These are phyloP conservation scores for Macrobrachium rosenbergii DNA, from an alignment of 1,140 invertebrate species.

Conservation along the genomic window DNA sequence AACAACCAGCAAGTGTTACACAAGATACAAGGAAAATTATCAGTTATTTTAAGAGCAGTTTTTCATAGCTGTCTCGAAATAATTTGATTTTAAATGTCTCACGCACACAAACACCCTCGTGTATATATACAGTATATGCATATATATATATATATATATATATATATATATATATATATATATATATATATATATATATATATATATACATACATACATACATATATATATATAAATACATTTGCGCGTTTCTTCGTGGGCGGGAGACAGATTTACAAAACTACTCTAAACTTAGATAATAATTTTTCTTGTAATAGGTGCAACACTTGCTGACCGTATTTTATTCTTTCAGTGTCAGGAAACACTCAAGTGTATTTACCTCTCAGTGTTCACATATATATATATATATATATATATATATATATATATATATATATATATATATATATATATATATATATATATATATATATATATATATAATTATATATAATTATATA, in stretches of 20 bases:
- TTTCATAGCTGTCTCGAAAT: background rate
- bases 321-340: no score
- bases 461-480: constrained; percentile 17
- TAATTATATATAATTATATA: background rate
- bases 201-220: constrained; percentile 24
- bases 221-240: constrained; percentile 11
- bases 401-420: constrained; percentile 25
- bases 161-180: constrained; percentile 13
- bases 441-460: background rate
- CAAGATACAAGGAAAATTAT: no score
- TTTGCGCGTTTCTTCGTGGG: background rate
- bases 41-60: no score
- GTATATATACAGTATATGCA: background rate
- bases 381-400: constrained; percentile 3
- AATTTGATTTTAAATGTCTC: background rate
- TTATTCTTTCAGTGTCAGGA: background rate
- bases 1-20: no score
- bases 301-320: no score
- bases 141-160: constrained; percentile 20
- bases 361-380: background rate
- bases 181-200: background rate
- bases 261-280: background rate
- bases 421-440: constrained; percentile 4
- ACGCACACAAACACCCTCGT: background rate
- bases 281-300: no score